Percentiles rank a stretch among this genome's conserved stretches.
Conservation (phyloP, 2,113 vertebrate genomes). For the Podiceps cristatus region DNA sequence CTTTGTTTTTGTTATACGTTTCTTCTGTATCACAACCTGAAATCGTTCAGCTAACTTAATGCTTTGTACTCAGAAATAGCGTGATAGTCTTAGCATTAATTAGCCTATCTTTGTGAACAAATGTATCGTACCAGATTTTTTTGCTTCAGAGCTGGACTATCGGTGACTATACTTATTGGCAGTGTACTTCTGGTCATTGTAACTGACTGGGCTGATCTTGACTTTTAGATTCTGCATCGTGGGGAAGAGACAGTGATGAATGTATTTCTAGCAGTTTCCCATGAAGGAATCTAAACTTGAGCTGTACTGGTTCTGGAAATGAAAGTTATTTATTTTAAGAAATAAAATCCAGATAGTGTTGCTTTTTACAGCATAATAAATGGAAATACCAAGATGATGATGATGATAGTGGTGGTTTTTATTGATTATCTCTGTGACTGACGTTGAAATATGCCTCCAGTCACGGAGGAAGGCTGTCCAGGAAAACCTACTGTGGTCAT, state of each 20-base stretch:
- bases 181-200: conserved; percentile 42
- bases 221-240: conserved; percentile 66
- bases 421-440: not conserved
- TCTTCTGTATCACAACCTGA: conserved; percentile 35
- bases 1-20: conserved; percentile 41
- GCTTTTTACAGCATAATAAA: conserved; percentile 84
- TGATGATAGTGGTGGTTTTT: not conserved
- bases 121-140: conserved; percentile 3
- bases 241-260: conserved; percentile 78
- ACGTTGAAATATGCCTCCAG: not conserved
- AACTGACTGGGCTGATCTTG: conserved; percentile 51
- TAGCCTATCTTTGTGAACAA: conserved; percentile 51
- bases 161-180: not conserved
- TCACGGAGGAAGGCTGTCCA: not conserved
- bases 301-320: conserved; percentile 79
- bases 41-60: conserved; percentile 52
- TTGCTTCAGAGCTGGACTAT: conserved; percentile 63
- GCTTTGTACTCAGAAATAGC: conserved; percentile 53
- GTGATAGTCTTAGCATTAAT: conserved; percentile 56
- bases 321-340: conserved; percentile 82
- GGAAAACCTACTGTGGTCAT: not conserved
- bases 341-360: conserved; percentile 78
- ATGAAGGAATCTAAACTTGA: conserved; percentile 75
- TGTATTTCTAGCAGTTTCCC: conserved; percentile 79
- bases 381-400: conserved; percentile 61